Evolutionary conservation across 2,113 vertebrate species (phyloP).

Genomic region (Isichthys henryi): DNA sequence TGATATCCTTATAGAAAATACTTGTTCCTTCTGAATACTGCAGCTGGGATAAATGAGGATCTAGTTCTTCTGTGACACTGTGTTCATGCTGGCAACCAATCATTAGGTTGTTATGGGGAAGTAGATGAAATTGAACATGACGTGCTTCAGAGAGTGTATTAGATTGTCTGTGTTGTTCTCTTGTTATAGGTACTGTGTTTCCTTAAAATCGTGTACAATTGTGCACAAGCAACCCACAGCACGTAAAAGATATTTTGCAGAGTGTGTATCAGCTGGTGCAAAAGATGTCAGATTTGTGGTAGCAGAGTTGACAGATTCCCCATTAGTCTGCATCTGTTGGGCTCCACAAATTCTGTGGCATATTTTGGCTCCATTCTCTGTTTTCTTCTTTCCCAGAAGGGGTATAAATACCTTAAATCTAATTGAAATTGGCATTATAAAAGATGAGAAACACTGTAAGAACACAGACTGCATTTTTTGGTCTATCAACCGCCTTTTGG

Average conservation of each 20-base stretch:
- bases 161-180: background rate
- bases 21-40: background rate
- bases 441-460: constrained; percentile 10
- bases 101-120: background rate
- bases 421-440: constrained; percentile 5
- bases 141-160: background rate
- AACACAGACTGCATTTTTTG: background rate
- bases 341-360: background rate
- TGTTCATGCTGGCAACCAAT: constrained; percentile 10
- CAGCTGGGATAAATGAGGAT: background rate
- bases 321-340: background rate
- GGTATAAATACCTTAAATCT: background rate
- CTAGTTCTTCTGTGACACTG: background rate
- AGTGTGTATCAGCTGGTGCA: background rate
- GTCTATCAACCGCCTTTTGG: background rate
- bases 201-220: no score
- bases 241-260: background rate
- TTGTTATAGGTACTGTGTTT: background rate
- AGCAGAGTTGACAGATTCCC: background rate
- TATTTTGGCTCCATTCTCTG: background rate
- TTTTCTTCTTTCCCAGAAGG: background rate
- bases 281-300: background rate
- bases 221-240: background rate
- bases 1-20: background rate
- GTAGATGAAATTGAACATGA: background rate